Evolutionary conservation across 1,140 invertebrate species (phyloP).

Genomic region (Hermetia illucens): DNA sequence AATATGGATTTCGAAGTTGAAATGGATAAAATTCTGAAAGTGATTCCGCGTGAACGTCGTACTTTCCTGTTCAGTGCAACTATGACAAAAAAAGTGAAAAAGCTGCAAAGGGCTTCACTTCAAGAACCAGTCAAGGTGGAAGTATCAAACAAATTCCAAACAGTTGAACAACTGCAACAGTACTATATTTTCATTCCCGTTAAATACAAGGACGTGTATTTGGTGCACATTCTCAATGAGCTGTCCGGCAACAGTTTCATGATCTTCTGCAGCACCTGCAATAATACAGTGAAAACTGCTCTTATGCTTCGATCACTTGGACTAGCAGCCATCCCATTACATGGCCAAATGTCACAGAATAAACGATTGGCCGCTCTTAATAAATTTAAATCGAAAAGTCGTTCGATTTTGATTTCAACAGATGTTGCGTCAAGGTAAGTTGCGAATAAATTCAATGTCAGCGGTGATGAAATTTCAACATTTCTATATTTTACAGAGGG

Average conservation of each 20-base stretch:
- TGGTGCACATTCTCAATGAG: conserved; percentile 93
- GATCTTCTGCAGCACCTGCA: conserved; percentile 93
- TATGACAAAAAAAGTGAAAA: conserved; percentile 97
- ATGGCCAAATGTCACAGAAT: conserved; percentile 95
- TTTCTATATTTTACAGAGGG: conserved; percentile 48
- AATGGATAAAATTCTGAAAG: conserved; percentile 89
- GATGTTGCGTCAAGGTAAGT: conserved; percentile 89
- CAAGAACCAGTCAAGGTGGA: conserved; percentile 89
- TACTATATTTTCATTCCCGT: conserved; percentile 92
- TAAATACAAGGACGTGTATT: conserved; percentile 96
- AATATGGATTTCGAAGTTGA: conserved; percentile 96
- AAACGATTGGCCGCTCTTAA: conserved; percentile 81
- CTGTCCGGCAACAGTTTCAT: conserved; percentile 93
- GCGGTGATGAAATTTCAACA: not conserved
- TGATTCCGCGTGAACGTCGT: conserved; percentile 72
- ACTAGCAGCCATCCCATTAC: conserved; percentile 83
- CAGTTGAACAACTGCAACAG: conserved; percentile 91
- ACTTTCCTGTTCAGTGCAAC: conserved; percentile 93
- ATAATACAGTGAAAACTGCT: conserved; percentile 75
- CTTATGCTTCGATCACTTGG: conserved; percentile 79
- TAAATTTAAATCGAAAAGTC: conserved; percentile 82
- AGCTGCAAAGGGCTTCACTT: conserved; percentile 88
- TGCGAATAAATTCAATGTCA: not conserved
- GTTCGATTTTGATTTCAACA: conserved; percentile 86
- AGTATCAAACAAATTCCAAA: conserved; percentile 94